Conservation (phyloP, 2,797 vertebrate genomes). For the Philypnodon macrostomus region DNA sequence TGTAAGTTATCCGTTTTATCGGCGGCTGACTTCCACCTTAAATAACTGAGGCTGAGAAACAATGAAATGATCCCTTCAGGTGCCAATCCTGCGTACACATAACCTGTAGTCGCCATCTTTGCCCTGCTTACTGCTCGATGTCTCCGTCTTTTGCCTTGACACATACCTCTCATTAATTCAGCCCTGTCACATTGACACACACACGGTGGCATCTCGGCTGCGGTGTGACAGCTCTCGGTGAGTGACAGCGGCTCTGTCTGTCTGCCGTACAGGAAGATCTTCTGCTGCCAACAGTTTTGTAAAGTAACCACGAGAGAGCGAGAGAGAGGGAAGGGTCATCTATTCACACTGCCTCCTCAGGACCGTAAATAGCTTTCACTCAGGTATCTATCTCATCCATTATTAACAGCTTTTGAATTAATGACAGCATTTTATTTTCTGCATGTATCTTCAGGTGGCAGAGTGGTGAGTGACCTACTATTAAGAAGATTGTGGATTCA, state of each 20-base stretch:
- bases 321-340: constrained; percentile 66
- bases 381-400: constrained; percentile 71
- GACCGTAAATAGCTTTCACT: constrained; percentile 67
- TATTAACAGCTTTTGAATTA: constrained; percentile 71
- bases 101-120: constrained; percentile 54
- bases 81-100: constrained; percentile 35
- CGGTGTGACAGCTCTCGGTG: no score
- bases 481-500: no score
- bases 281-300: constrained; percentile 67
- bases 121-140: constrained; percentile 57
- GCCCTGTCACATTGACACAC: constrained; percentile 62
- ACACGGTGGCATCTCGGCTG: constrained; percentile 65
- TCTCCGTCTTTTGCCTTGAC: constrained; percentile 52
- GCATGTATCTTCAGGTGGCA: constrained; percentile 28
- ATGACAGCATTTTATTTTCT: constrained; percentile 62
- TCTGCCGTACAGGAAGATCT: constrained; percentile 75
- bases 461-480: constrained; percentile 30
- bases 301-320: constrained; percentile 66
- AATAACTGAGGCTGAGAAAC: constrained; percentile 48
- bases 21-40: constrained; percentile 38
- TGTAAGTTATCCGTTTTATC: constrained; percentile 38
- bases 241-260: constrained; percentile 75
- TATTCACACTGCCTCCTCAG: constrained; percentile 68
- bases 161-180: constrained; percentile 77
- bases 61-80: constrained; percentile 51